Evolutionary conservation across 2,797 vertebrate species (phyloP), one percentile per base, ranked within the genome.

Genomic region (Sphaeramia orbicularis): DNA sequence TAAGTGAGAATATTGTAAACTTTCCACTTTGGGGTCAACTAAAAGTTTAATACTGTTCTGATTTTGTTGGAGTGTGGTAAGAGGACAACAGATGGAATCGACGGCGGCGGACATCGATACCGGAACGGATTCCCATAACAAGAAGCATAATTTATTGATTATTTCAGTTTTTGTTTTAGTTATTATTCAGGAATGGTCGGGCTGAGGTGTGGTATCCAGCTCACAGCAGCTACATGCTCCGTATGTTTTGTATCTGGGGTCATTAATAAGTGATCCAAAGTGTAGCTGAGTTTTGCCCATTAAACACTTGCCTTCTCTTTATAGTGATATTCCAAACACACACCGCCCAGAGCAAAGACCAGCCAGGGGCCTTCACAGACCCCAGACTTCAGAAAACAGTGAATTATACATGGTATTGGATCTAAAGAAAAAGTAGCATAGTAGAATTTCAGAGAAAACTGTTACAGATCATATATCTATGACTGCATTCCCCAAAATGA

Each of bases 401-500:
- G 60, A 81, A 86, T 74, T 85, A 82, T 63, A 50, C 55, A 84
- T 73, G 11, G 65, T 44, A 65, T 70, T 79, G 83, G 58, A 78
- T 86, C 65, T 68, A 42, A 83, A n/a, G 38, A 21, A 19, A 43
- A 65, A 53, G 50, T 35, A 15, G 54, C 49, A 1, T 58, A 40
- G n/a, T n/a, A n/a, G n/a, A n/a, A 47, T 47, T 47, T 48, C 48
- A n/a, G 12, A 12, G 43, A 32, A 37, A 74, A 83, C 78, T 40
- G 54, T 57, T 58, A 50, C 38, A 38, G 66, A 69, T 71, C 61
- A 76, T 63, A 65, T 48, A 61, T 54, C 50, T 67, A 45, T 37
- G 57, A 59, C 5, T n/a, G n/a, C n/a, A n/a, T n/a, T n/a, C n/a
- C n/a, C n/a, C n/a, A n/a, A n/a, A n/a, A n/a, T n/a, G n/a, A n/a